A percentile compares a stretch with the other conserved stretches of the same genome.
phyloP scores from a whole-genome alignment of 2,888 invertebrate genomes.

The Esperia sulphurella region DNA sequence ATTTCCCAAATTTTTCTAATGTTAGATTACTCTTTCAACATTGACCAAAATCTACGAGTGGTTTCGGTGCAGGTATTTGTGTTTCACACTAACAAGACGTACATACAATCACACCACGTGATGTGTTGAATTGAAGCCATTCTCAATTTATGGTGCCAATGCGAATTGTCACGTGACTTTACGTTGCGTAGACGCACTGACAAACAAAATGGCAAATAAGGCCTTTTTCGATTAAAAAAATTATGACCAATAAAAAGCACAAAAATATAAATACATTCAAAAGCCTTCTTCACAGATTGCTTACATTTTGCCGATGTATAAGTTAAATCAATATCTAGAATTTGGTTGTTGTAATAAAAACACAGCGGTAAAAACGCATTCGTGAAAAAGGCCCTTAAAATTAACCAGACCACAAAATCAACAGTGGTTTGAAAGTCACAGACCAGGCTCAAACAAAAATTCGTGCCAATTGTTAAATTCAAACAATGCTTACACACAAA shows the following conservation, averaged over 20 bases:
- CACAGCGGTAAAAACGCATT: not conserved
- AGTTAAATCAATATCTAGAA: no score
- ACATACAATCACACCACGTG: conserved; percentile 49
- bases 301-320: no score
- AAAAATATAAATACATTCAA: conserved; percentile 8
- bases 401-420: not conserved
- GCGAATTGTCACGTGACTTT: conserved; percentile 44
- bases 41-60: conserved; percentile 14
- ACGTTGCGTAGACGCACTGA: conserved; percentile 75
- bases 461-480: conserved; percentile 20
- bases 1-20: not conserved
- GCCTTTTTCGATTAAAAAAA: not conserved
- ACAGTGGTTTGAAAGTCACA: conserved; percentile 13
- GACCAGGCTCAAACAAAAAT: conserved; percentile 12
- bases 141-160: conserved; percentile 62
- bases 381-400: conserved; percentile 6
- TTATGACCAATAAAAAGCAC: not conserved
- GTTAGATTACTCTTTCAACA: not conserved
- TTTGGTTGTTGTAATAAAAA: no score
- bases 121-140: conserved; percentile 65
- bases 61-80: conserved; percentile 41
- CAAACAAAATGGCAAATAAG: conserved; percentile 17
- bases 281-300: not conserved
- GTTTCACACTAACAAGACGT: conserved; percentile 49
- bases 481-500: conserved; percentile 19